Evolutionary conservation across 1,140 invertebrate genomes (phyloP).

Genomic region (Cydia pomonella): DNA sequence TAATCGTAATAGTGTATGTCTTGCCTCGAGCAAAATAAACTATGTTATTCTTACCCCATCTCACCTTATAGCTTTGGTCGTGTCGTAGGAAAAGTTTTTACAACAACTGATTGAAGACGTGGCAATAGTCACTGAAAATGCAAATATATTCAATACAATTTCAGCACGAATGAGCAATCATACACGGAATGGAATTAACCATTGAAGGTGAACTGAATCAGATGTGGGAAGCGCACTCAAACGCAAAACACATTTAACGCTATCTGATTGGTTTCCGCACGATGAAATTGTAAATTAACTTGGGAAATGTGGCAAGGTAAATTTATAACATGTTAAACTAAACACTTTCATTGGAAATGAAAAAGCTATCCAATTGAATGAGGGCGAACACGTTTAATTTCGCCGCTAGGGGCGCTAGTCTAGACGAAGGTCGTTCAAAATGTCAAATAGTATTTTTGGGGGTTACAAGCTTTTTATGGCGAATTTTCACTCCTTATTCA

Average conservation of each 20-base stretch:
- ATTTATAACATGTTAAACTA: background rate
- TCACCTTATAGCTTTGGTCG: no score
- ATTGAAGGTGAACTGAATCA: conserved; percentile 27
- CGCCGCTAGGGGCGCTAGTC: no score
- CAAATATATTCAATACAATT: conserved; percentile 11
- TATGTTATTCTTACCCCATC: no score
- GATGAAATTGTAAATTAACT: conserved; percentile 14
- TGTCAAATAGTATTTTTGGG: no score
- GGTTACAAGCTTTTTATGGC: no score
- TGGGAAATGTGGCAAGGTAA: background rate
- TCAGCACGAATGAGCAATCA: background rate
- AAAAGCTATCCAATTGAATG: background rate
- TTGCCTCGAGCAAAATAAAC: no score
- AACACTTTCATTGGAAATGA: background rate
- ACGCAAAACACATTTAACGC: conserved; percentile 24
- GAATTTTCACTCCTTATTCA: no score
- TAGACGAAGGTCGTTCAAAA: no score
- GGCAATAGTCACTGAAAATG: background rate
- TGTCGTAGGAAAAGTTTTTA: no score
- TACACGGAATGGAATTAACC: conserved; percentile 7
- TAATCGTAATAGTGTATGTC: no score
- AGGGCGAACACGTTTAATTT: background rate
- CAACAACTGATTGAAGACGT: no score
- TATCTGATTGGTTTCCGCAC: conserved; percentile 8
- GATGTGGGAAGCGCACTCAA: conserved; percentile 7